Evolutionary conservation across 92 coral and sea anemone species (phyloP), one percentile per base, ranked within the genome.

Genomic region (Phymanthus crucifer): DNA sequence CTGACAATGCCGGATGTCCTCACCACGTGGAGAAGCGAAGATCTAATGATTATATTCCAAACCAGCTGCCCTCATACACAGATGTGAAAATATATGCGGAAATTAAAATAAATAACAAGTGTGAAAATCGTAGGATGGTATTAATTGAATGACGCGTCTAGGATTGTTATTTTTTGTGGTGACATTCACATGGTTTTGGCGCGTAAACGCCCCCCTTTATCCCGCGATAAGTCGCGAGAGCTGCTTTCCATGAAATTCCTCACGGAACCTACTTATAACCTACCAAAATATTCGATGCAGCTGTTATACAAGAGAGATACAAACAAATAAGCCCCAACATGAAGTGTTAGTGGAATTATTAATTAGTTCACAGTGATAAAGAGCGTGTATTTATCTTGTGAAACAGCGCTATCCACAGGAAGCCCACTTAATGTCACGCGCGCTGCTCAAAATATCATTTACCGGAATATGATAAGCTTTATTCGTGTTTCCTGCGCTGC

Each of bases 21-120:
- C 45, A 68, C 79, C 79, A 75, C 79, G 79, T 75, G 79, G 26
- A 18, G 9, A 61, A 61, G 33, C 29, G 68, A 14, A 61, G 32
- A 24, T 52, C 68, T 24, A 32, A 21, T 52, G 79, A 52, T 75
- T 34, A 75, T 75, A 43, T 29, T 1, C 70, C 29, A 75, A 32
- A 66, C 17, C 79, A 75, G 79, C 69, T 75, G 79, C 29, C 68
- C 32, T 61, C 29, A 27, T 17, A 33, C 68, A 61, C 68, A 61
- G 68, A 12, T 34, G 68, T 61, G n/a, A 61, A 61, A 61, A 61
- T 61, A 61, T 27, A 61, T 12, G 29, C 32, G 14, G 13, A 2
- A 61, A n/a, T n/a, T n/a, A n/a, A n/a, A n/a, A n/a, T n/a, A n/a
- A 24, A 7, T 61, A 7, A 26, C 12, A 29, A 61, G 34, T 61